Conservation (phyloP, 1,140 invertebrate genomes). For the Drosophila lacteicornis region DNA sequence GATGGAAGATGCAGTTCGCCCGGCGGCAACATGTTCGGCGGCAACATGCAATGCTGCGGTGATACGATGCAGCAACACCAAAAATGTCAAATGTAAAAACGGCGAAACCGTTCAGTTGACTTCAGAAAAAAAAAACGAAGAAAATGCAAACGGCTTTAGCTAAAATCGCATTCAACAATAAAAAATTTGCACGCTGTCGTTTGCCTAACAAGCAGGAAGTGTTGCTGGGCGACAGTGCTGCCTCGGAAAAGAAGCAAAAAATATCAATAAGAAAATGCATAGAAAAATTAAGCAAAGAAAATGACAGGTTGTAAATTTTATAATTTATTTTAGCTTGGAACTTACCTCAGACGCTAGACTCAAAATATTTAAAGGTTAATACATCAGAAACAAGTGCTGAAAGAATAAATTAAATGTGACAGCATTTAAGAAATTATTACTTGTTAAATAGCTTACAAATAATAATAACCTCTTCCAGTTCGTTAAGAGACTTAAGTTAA, state of each 20-base stretch:
- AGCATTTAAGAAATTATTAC: too few relatives aligned
- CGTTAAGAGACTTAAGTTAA: too few relatives aligned
- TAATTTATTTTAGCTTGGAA: too few relatives aligned
- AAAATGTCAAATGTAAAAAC: slow-evolving; percentile 78
- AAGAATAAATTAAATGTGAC: too few relatives aligned
- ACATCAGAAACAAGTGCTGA: too few relatives aligned
- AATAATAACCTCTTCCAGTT: too few relatives aligned
- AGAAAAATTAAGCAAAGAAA: neutral
- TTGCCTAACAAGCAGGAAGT: slow-evolving; percentile 81
- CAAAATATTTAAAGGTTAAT: too few relatives aligned
- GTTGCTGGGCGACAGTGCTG: slow-evolving; percentile 23
- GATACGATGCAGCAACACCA: slow-evolving; percentile 31
- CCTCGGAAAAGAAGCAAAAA: neutral
- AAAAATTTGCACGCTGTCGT: slow-evolving; percentile 73
- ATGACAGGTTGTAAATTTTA: neutral
- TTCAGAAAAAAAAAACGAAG: slow-evolving; percentile 16
- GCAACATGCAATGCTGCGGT: slow-evolving; percentile 13
- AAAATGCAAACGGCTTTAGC: slow-evolving; percentile 46
- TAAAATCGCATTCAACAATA: slow-evolving; percentile 68
- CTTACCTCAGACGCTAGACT: neutral
- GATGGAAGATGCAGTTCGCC: slow-evolving; percentile 54
- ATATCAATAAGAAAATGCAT: neutral
- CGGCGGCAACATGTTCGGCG: slow-evolving; percentile 15
- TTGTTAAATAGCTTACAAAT: too few relatives aligned
- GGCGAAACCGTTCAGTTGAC: slow-evolving; percentile 39